Conservation (phyloP, 2,888 invertebrate species). For the Pecten maximus region DNA sequence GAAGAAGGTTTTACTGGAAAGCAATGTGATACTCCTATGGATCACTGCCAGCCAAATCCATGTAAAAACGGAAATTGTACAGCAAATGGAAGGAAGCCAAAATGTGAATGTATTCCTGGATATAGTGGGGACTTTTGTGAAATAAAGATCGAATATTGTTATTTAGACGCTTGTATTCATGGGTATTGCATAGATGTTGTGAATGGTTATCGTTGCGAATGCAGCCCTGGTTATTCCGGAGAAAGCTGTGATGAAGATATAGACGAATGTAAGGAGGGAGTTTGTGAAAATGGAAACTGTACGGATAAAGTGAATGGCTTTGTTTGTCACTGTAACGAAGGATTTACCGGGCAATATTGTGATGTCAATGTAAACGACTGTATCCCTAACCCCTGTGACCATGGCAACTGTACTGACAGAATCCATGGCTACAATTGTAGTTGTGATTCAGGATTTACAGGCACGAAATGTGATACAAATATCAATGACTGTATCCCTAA, state of each 20-base stretch:
- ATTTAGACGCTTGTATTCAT: background rate
- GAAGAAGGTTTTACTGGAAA: background rate
- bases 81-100: background rate
- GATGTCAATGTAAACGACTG: constrained; percentile 21
- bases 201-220: background rate
- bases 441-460: background rate
- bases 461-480: background rate
- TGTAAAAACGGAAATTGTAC: background rate
- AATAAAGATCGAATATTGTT: background rate
- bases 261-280: constrained; percentile 38
- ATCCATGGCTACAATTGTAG: background rate
- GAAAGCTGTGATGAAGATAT: background rate
- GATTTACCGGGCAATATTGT: background rate
- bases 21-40: background rate
- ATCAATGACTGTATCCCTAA: background rate
- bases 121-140: background rate
- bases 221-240: background rate
- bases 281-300: too few species aligned
- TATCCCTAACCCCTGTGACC: background rate
- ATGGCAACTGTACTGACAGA: constrained; percentile 7
- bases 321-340: background rate
- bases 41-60: background rate
- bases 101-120: background rate
- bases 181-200: background rate
- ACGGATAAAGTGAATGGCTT: background rate